These are phyloP conservation scores for Mesembrinibis cayennensis DNA, from an alignment of 2,113 vertebrate species.

Conservation along the genomic window DNA sequence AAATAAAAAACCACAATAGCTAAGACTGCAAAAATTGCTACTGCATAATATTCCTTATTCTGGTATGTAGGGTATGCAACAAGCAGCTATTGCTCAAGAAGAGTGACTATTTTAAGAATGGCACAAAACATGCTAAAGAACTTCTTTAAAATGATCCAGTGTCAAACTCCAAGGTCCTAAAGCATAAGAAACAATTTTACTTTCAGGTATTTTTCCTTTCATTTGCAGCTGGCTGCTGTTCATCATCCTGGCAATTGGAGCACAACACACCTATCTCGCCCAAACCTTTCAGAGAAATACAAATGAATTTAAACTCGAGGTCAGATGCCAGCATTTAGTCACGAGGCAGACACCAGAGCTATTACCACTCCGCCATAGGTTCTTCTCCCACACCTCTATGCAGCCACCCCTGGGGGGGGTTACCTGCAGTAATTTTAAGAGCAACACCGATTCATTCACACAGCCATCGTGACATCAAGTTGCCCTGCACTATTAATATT, in stretches of 20 bases:
- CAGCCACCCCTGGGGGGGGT: fast-evolving
- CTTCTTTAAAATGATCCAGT: neutral
- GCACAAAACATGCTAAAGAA: neutral
- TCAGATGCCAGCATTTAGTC: neutral
- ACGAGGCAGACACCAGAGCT: too few species aligned
- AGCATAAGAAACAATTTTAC: neutral
- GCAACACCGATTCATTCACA: fast-evolving
- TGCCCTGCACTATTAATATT: neutral
- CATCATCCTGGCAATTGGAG: neutral
- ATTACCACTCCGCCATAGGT: neutral
- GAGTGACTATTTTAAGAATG: neutral
- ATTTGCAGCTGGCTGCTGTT: neutral
- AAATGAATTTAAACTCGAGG: neutral
- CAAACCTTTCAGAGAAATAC: neutral
- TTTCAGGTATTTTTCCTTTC: neutral
- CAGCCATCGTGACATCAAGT: neutral
- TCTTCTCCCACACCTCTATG: neutral
- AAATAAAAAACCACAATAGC: neutral
- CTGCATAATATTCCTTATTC: neutral
- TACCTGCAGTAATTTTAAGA: neutral
- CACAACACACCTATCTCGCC: neutral
- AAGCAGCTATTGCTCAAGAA: neutral
- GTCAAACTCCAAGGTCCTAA: neutral
- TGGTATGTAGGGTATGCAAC: fast-evolving
- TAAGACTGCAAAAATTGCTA: neutral